Conservation (phyloP, 1,140 invertebrate genomes). For the Diachasmimorpha longicaudata region DNA sequence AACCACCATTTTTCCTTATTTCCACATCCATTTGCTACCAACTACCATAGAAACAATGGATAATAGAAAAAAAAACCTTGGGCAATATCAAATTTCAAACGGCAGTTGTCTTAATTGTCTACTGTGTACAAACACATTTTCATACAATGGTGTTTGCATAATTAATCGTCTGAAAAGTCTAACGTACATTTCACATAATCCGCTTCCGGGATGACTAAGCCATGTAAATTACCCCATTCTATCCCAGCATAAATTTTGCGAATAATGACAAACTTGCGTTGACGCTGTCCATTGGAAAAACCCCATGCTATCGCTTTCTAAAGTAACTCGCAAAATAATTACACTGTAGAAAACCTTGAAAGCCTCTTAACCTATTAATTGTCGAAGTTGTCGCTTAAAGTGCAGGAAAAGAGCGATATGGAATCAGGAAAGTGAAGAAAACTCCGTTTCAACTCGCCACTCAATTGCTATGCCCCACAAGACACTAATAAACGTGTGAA, state of each 20-base stretch:
- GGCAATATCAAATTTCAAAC: background rate
- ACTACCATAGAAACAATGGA: background rate
- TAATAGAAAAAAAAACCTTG: background rate
- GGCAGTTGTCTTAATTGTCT: background rate
- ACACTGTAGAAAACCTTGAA: background rate
- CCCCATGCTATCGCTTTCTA: background rate
- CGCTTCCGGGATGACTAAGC: background rate
- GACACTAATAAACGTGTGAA: background rate
- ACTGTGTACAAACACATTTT: background rate
- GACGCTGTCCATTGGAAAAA: background rate
- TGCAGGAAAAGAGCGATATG: no score
- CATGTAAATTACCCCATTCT: background rate
- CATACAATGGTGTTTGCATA: conserved; percentile 12
- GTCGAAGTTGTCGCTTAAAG: background rate
- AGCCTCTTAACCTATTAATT: background rate
- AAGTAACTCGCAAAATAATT: background rate
- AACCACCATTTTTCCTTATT: no score
- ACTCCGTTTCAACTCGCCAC: no score
- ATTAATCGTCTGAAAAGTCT: background rate
- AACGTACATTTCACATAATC: background rate
- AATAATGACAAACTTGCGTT: background rate
- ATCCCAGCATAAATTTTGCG: background rate
- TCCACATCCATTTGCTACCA: no score
- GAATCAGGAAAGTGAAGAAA: no score
- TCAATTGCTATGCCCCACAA: background rate